Conservation (phyloP, 2,888 invertebrate species). For the Drosophila robusta region DNA sequence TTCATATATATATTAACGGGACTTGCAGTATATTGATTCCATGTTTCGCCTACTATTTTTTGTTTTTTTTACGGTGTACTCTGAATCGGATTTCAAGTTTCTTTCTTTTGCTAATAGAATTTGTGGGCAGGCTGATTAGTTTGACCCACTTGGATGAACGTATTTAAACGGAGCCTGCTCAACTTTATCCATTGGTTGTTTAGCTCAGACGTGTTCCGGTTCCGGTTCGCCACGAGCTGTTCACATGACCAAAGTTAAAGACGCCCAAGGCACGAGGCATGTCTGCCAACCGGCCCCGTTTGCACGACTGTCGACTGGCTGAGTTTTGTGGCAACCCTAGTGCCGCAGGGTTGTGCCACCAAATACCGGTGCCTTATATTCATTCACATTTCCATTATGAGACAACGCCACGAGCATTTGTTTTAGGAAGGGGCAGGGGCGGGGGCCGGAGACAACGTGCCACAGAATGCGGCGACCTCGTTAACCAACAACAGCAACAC, state of each 20-base stretch:
- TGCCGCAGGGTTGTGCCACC: constrained; percentile 12
- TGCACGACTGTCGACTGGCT: constrained; percentile 17
- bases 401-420: constrained; percentile 51
- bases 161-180: constrained; percentile 6
- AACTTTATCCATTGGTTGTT: constrained; percentile 25
- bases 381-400: constrained; percentile 54
- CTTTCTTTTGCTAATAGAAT: too few relatives aligned
- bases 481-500: constrained; percentile 42
- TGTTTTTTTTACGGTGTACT: too few relatives aligned
- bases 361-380: constrained; percentile 37
- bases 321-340: constrained; percentile 6
- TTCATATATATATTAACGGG: too few relatives aligned
- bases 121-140: neutral
- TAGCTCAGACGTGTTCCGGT: constrained; percentile 25
- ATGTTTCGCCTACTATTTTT: too few relatives aligned
- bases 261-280: neutral
- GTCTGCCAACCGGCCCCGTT: constrained; percentile 8
- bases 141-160: constrained; percentile 13
- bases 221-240: neutral
- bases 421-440: constrained; percentile 1
- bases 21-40: too few relatives aligned
- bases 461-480: constrained; percentile 57
- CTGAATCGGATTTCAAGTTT: too few relatives aligned
- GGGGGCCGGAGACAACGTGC: neutral
- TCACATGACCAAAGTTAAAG: neutral